These are phyloP conservation scores for Eucidaris tribuloides DNA, from an alignment of 35 echinoderm and acorn worm species.

Conservation along the genomic window DNA sequence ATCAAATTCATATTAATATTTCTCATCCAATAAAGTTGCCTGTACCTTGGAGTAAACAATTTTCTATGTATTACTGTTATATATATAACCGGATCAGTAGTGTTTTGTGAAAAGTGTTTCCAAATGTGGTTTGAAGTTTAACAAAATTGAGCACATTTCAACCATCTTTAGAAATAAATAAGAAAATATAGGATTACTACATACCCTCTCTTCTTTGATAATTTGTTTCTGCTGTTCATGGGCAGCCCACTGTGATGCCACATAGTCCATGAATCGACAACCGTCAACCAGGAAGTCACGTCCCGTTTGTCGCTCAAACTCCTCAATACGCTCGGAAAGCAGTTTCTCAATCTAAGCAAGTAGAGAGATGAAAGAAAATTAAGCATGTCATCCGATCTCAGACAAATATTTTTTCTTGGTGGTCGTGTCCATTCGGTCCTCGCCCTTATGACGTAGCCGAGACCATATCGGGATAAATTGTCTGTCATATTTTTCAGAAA, in stretches of 20 bases:
- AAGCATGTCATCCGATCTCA: too few relatives aligned
- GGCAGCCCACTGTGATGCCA: conserved; percentile 85
- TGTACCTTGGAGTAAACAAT: too few relatives aligned
- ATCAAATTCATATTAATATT: too few relatives aligned
- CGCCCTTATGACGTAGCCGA: neutral
- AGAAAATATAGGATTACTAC: neutral
- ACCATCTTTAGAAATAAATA: neutral
- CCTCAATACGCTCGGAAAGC: conserved; percentile 52
- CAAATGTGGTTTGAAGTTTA: too few relatives aligned
- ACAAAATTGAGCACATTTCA: too few relatives aligned
- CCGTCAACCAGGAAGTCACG: conserved; percentile 85
- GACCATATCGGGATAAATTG: neutral
- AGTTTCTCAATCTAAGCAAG: conserved; percentile 66
- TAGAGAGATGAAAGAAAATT: neutral
- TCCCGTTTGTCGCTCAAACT: conserved; percentile 60
- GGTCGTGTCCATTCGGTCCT: too few relatives aligned
- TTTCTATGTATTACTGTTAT: too few relatives aligned
- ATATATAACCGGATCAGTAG: too few relatives aligned
- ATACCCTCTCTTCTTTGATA: conserved; percentile 82
- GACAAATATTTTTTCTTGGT: too few relatives aligned
- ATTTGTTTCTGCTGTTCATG: conserved; percentile 86
- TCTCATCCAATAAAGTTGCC: too few relatives aligned
- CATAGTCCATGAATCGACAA: conserved; percentile 90
- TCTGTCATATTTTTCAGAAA: too few relatives aligned
- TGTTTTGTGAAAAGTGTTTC: too few relatives aligned